Evolutionary conservation across 2,797 vertebrate species (phyloP).

Genomic region (Tangara arthus): DNA sequence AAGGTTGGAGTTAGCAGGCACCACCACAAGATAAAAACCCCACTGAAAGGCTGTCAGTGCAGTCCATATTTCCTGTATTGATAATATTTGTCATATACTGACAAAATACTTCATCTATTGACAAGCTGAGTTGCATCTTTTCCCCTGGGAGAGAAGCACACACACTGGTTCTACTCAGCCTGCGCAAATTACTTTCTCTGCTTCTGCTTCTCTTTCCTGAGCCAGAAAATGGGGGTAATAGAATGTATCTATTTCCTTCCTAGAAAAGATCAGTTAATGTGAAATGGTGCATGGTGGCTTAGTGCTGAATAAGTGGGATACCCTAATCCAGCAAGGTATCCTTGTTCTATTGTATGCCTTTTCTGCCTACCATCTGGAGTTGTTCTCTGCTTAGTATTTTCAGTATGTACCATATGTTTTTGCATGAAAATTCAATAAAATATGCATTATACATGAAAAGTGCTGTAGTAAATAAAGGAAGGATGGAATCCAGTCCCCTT

Average conservation of each 20-base stretch:
- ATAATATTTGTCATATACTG: not conserved
- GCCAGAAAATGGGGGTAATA: constrained; percentile 6
- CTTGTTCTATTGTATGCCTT: constrained; percentile 49
- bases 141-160: not conserved
- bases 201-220: not conserved
- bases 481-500: constrained; percentile 40
- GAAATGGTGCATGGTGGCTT: constrained; percentile 56
- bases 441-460: constrained; percentile 66
- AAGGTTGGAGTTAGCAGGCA: not conserved
- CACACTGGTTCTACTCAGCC: not conserved
- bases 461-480: constrained; percentile 60
- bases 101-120: constrained; percentile 1
- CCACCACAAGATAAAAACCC: not conserved
- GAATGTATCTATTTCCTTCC: constrained; percentile 51
- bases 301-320: constrained; percentile 50
- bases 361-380: constrained; percentile 65
- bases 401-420: constrained; percentile 67
- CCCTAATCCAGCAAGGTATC: constrained; percentile 60
- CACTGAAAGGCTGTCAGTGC: not conserved
- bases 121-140: not conserved
- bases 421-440: constrained; percentile 68
- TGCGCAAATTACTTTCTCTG: not conserved
- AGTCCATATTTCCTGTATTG: not conserved
- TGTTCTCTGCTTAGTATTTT: constrained; percentile 65
- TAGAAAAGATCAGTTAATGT: constrained; percentile 47